Base-by-base conservation (phyloP, 1,140 invertebrate species). In the Manduca sexta region DNA sequence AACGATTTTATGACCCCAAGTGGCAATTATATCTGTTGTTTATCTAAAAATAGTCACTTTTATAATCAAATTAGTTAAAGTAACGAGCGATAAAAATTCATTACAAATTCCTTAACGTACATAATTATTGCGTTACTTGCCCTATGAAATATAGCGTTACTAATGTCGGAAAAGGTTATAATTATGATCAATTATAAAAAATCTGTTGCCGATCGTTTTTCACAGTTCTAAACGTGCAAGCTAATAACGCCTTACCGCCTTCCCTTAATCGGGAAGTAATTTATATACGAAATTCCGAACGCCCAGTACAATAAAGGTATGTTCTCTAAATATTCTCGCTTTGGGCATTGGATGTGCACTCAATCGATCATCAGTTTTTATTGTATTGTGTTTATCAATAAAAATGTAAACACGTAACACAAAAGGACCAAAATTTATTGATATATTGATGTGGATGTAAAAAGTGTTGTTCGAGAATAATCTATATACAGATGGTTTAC, bases 341-440 rank as follows among this genome's bases (percentile, higher is more conserved):
- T 49, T 34, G 64, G 65, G 16, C 21, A 5, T 69, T 61, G 66
- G 60, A 71, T 68, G 64, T 60, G 52, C 59, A 57, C 49, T 72
- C 63, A 70, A 80, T 78, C 73, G 62, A 74, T 79, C 75, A 77
- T 45, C 40, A 29, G 47, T 66, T 79, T 78, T 78, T 80, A 76
- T 76, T 69, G 55, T 60, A 74, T 74, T 75, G 71, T 57, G 52
- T 69, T 74, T 66, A 70, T 73, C 59, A 78, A 74, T 56, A 60
- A 56, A 62, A 69, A 71, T 64, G 63, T 68, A 69, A 73, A 70
- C 61, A 63, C 52, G 31, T 31, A 7, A 13, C 11, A 6, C n/a
- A 33, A 34, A 64, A 66, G 66, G 60, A 64, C 15, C 44, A 30
- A 55, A 62, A 37, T 43, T 49, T 51, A 47, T 47, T 37, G 43